Evolutionary conservation across 2,888 invertebrate genomes (phyloP), one percentile per base, ranked within the genome.

Genomic region (Epirrita christyi): DNA sequence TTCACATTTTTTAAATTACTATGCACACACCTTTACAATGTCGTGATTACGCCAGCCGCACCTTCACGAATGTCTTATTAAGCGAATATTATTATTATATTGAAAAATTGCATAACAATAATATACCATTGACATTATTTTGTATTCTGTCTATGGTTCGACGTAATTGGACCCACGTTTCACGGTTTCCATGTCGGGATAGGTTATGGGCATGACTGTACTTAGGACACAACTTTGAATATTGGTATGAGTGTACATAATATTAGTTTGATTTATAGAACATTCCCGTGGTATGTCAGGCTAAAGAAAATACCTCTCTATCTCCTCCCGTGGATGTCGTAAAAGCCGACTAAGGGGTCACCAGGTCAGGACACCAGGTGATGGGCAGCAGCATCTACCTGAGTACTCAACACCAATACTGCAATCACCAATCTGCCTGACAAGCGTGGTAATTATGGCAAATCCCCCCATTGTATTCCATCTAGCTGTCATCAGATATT

Each of bases 21-120:
- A 28, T 21, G 66, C 37, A 70, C 68, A 29, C 29, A 13, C 61
- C 75, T 51, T 75, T 69, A 68, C 41, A 38, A 63, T 58, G 58
- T 67, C 67, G 67, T 69, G 71, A 66, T 67, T 63, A 63, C 56
- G 54, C 56, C 44, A 46, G 57, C 48, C 49, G 59, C 59, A 54
- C 56, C 64, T 69, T 66, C 72, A 69, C 70, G 70, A 72, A 64
- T 55, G 66, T 67, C 81, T 75, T 79, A 81, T 80, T 80, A 80
- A 78, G 68, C 61, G 65, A 71, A 75, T 75, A 68, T 73, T 70
- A 72, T n/a, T 80, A 78, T 76, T 75, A 74, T 74, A 61, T 65
- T 71, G 73, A 81, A 79, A 73, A 78, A 76, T 75, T 74, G 70
- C 67, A 76, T 74, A 70, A 75, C 61, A 69, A 71, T 68, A n/a